These are phyloP conservation scores for Callaeas wilsoni DNA, from an alignment of 2,113 vertebrate species.

Conservation along the genomic window DNA sequence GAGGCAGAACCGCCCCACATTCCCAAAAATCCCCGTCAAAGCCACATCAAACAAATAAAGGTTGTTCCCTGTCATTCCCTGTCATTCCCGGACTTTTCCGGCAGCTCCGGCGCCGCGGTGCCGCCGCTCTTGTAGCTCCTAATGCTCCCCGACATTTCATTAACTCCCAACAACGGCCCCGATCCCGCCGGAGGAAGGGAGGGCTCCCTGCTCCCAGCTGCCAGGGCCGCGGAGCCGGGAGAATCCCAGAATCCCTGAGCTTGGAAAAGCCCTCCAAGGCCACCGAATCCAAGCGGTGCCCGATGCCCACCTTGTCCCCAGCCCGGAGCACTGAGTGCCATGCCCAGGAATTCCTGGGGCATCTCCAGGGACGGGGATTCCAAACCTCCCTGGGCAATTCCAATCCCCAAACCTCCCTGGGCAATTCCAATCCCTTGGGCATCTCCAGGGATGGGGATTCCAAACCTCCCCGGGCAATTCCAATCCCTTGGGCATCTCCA, in stretches of 20 bases:
- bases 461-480: too few species aligned
- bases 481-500: background rate
- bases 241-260: background rate
- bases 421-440: too few species aligned
- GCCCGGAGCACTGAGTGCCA: background rate
- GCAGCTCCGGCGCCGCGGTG: background rate
- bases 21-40: fast-evolving
- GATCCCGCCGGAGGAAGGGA: background rate
- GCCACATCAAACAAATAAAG: fast-evolving
- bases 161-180: background rate
- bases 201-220: fast-evolving
- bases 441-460: too few species aligned
- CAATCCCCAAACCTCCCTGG: too few species aligned
- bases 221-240: background rate
- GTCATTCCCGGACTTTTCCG: background rate
- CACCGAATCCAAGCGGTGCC: background rate
- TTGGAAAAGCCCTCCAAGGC: background rate
- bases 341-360: background rate
- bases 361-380: background rate
- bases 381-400: background rate
- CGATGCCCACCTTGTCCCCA: background rate
- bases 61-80: background rate
- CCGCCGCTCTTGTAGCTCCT: background rate
- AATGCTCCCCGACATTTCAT: constrained; percentile 12
- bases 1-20: fast-evolving